Evolutionary conservation across 2,113 vertebrate genomes (phyloP).

Genomic region (human (Homo sapiens)): GRCh38 chr13:39909001-39909500

Average conservation of each 20-base stretch:
- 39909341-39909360: not conserved
- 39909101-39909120: not conserved
- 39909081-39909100: not conserved
- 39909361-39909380: not conserved
- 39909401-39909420: not conserved
- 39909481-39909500: conserved; percentile 10
- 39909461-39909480: not conserved
- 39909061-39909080: not conserved
- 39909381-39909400: not conserved
- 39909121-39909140: not conserved
- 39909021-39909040: not conserved
- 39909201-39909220: not conserved
- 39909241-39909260: not conserved
- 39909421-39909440: not conserved
- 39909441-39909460: not conserved
- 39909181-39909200: not conserved
- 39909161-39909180: not conserved
- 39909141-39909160: not conserved
- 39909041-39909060: not conserved
- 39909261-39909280: not conserved
- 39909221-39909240: not conserved
- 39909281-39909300: conserved; percentile 2
- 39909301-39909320: not conserved
- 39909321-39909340: conserved; percentile 35
- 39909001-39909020: not conserved